Base-by-base conservation (phyloP, 2,888 invertebrate genomes). In the Troides oblongomaculatus region DNA sequence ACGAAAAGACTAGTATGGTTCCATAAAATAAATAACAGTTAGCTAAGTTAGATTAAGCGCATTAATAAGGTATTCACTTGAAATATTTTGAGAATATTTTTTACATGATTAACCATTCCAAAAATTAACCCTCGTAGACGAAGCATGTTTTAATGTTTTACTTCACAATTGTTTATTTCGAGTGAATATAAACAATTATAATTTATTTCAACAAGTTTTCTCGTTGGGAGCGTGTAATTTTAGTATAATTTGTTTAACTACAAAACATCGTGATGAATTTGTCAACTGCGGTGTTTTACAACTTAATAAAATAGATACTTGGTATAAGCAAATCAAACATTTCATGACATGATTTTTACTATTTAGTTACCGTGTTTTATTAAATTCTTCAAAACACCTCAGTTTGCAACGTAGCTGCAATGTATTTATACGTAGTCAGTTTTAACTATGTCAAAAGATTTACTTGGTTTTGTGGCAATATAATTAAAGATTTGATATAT, bases 391-490 rank as follows among this genome's bases (percentile, higher is more conserved):
- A 1, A n/a, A n/a, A n/a, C 64, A 58, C 58, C 39, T 39, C 60
- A 58, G 57, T 39, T 30, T 36, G 65, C 63, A 66, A 66, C 36
- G 62, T 70, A 70, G 59, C 63, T 39, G 64, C 56, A 67, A 50
- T 66, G 23, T 53, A 66, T 72, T 73, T 73, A 68, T 74, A 71
- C 68, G 71, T 70, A 70, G 71, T 73, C 71, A 39, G 68, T 73
- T 74, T 64, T 70, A 67, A 59, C 57, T 53, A 69, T 69, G 64
- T 66, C 63, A 59, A 12, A 23, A 67, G 61, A 36, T 73, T 69
- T 70, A 73, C 69, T 68, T 64, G 68, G 70, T 69, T 71, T 75
- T 75, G 76, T 78, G 78, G 76, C 80, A 79, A 80, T 82, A 81
- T 80, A 80, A n/a, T 74, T 74, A 68, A 62, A 74, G 72, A 71